These are phyloP conservation scores for Drosophila gaucha DNA, from an alignment of 2,888 invertebrate genomes.

Conservation along the genomic window DNA sequence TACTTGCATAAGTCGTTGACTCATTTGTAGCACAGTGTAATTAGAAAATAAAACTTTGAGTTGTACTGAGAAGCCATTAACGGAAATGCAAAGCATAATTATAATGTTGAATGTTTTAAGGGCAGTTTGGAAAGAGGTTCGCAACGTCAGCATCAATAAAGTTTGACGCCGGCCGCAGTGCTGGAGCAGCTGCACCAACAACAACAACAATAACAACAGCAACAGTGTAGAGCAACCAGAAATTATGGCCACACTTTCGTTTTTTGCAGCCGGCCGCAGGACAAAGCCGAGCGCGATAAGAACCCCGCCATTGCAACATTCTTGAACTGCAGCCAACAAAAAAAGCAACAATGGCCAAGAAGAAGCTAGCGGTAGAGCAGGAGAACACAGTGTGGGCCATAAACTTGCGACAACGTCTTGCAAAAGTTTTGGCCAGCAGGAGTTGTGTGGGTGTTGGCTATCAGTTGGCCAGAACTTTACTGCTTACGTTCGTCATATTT, in stretches of 20 bases:
- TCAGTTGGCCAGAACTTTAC: slow-evolving; percentile 80
- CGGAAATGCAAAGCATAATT: slow-evolving; percentile 32
- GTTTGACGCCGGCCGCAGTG: slow-evolving; percentile 50
- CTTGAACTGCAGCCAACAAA: slow-evolving; percentile 73
- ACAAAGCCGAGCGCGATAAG: slow-evolving; percentile 70
- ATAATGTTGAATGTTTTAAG: slow-evolving; percentile 26
- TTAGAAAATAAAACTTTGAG: slow-evolving; percentile 18
- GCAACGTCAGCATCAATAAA: slow-evolving; percentile 69
- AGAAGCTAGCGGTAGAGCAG: not conserved
- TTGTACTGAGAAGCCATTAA: slow-evolving; percentile 37
- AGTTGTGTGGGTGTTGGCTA: slow-evolving; percentile 62
- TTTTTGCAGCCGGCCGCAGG: slow-evolving; percentile 57
- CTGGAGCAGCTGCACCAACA: slow-evolving; percentile 42
- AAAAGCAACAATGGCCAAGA: slow-evolving; percentile 15
- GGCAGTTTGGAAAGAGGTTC: slow-evolving; percentile 34
- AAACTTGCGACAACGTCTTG: slow-evolving; percentile 66
- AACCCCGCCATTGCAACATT: slow-evolving; percentile 57
- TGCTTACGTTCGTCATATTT: slow-evolving; percentile 81
- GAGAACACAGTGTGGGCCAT: slow-evolving; percentile 64
- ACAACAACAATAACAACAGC: slow-evolving; percentile 5
- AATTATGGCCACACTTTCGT: slow-evolving; percentile 80
- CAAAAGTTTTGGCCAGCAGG: slow-evolving; percentile 69
- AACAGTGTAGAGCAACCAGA: slow-evolving; percentile 32
- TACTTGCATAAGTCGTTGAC: not conserved
- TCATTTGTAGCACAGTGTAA: slow-evolving; percentile 17